Evolutionary conservation across 2,113 vertebrate species (phyloP).

Genomic region (Caloenas nicobarica): DNA sequence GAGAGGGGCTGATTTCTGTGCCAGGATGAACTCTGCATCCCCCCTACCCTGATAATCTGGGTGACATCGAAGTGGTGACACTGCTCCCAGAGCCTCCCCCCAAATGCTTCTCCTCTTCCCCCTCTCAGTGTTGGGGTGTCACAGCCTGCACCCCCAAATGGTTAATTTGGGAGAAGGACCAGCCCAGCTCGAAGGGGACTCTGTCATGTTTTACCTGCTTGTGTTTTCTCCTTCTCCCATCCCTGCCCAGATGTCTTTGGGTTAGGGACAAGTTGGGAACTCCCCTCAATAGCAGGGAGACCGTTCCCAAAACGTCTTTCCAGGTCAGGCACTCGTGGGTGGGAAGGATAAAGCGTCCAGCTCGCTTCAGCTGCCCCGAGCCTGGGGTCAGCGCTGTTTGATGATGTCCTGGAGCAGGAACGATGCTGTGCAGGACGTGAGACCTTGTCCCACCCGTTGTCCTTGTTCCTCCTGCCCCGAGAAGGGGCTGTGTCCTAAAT

Average conservation of each 20-base stretch:
- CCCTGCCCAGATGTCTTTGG: background rate
- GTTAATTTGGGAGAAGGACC: background rate
- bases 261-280: background rate
- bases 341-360: background rate
- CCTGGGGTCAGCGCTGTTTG: background rate
- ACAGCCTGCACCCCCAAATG: background rate
- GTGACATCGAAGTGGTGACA: background rate
- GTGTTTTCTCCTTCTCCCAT: background rate
- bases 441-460: background rate
- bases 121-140: background rate
- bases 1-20: background rate
- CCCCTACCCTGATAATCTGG: background rate
- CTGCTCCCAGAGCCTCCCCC: background rate
- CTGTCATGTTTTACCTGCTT: background rate
- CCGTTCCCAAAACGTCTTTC: background rate
- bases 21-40: background rate
- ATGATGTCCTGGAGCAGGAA: background rate
- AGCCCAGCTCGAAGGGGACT: background rate
- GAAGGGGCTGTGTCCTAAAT: background rate
- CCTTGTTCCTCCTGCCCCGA: background rate
- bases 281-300: background rate
- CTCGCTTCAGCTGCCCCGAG: background rate
- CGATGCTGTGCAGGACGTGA: background rate
- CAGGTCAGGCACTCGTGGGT: background rate
- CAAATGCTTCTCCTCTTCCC: background rate